A percentile compares a stretch with the other conserved stretches of the same genome.
Conservation (phyloP, 2,888 invertebrate species). For the Carabus problematicus region DNA sequence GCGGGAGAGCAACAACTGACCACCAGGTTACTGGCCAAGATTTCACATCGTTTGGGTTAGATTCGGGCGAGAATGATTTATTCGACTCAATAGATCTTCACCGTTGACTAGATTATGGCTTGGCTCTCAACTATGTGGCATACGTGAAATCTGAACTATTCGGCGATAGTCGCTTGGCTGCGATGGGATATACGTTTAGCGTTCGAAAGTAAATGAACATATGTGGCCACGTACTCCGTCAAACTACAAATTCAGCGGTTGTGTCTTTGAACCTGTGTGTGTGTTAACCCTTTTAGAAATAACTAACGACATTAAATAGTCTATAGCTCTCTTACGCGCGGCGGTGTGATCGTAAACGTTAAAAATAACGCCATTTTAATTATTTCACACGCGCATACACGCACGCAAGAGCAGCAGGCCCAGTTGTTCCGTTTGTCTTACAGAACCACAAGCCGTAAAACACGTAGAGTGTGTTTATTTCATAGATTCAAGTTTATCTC, state of each 20-base stretch:
- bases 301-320: slow-evolving; percentile 30
- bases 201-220: slow-evolving; percentile 2
- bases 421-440: slow-evolving; percentile 43
- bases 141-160: not conserved
- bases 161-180: not conserved
- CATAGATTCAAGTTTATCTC: too few species aligned
- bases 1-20: too few species aligned
- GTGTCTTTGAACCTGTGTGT: not conserved
- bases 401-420: not conserved
- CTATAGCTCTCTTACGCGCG: slow-evolving; percentile 13
- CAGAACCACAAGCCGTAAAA: slow-evolving; percentile 5
- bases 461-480: not conserved
- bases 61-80: too few species aligned
- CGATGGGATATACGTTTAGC: not conserved
- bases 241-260: slow-evolving; percentile 11
- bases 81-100: too few species aligned
- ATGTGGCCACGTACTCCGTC: not conserved
- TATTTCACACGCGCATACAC: slow-evolving; percentile 36
- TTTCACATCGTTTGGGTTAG: too few species aligned
- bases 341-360: slow-evolving; percentile 37
- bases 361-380: slow-evolving; percentile 43
- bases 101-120: too few species aligned
- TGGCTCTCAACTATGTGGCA: too few species aligned
- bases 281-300: slow-evolving; percentile 29
- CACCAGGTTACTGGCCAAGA: too few species aligned